Evolutionary conservation across 2,113 vertebrate species (phyloP), one percentile per base, ranked within the genome.

Genomic region (Vulpes vulpes): DNA sequence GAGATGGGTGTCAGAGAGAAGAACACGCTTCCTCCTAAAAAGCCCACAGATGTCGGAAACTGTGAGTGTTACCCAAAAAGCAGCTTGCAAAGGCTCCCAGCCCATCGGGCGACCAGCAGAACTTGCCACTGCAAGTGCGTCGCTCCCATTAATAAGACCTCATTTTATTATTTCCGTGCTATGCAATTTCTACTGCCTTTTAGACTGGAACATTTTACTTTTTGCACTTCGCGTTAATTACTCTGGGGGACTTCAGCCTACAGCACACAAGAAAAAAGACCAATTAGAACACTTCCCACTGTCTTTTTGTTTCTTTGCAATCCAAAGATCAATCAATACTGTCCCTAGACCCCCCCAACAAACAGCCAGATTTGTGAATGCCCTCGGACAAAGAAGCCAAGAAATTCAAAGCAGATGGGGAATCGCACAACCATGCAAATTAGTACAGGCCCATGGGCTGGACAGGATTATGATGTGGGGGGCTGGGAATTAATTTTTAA

Each of bases 331-430:
- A 94, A n/a, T 95, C 71, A 71, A 35, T 49, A 62, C n/a, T 15
- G 73, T 95, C 43, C 38, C 80, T 17, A 55, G 59, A 69, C 69
- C 20, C 15, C 74, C 86, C 43, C 17, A 88, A 96, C 59, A 96
- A 51, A 81, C 59, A 89, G 49, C 60, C 62, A 81, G 81, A 62
- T 92, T 73, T 67, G 60, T 69, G 84, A 84, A 74, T 57, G 14
- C 60, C 82, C n/a, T 67, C 2, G 0, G 78, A 97, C 80, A 95
- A 89, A 94, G 83, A 60, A 53, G 49, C 5, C 16, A 59, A 90
- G 78, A 74, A 95, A 97, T 74, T 71, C 83, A 96, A 96, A 78
- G 11, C 94, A 96, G 93, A 85, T 90, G 87, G 55, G 53, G 55
- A 91, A 84, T 84, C 83, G n/a, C 15, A 74, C n/a, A 79, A n/a